A percentile compares a stretch with the other conserved stretches of the same genome.
These are phyloP conservation scores for Corydoras sp. DNA, from an alignment of 2,113 vertebrate genomes.

Conservation along the genomic window DNA sequence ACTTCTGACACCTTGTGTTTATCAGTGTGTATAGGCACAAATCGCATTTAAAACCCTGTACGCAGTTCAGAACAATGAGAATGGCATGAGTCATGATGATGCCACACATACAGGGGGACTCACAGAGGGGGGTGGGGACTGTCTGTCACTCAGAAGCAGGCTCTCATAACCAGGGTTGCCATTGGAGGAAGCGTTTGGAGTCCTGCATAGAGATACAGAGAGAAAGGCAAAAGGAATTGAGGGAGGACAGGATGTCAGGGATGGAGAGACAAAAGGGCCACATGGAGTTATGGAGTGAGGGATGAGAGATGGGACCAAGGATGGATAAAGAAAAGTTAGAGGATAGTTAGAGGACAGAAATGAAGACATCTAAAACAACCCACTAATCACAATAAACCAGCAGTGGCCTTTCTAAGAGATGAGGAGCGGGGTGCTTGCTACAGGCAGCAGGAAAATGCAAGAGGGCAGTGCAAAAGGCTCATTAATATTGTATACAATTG, in stretches of 20 bases:
- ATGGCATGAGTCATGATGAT: slow-evolving; percentile 56
- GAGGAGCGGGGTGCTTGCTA: slow-evolving; percentile 6
- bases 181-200: slow-evolving; percentile 94
- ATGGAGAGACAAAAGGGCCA: slow-evolving; percentile 21
- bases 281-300: slow-evolving; percentile 38
- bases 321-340: slow-evolving; percentile 41
- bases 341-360: slow-evolving; percentile 21
- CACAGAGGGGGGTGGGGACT: slow-evolving; percentile 82
- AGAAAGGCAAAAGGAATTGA: slow-evolving; percentile 46
- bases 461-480: background rate
- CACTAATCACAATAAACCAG: slow-evolving; percentile 10
- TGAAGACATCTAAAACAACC: slow-evolving; percentile 23
- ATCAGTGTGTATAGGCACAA: too few species aligned
- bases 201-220: slow-evolving; percentile 73
- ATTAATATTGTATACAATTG: background rate
- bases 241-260: slow-evolving; percentile 2
- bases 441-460: slow-evolving; percentile 6
- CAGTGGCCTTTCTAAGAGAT: slow-evolving; percentile 5
- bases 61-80: slow-evolving; percentile 24
- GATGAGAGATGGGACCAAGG: slow-evolving; percentile 60
- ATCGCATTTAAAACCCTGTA: slow-evolving; percentile 1
- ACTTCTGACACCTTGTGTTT: too few species aligned
- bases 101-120: slow-evolving; percentile 70
- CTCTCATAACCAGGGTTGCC: slow-evolving; percentile 94
- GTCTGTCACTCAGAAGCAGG: slow-evolving; percentile 75